Evolutionary conservation across 2,113 vertebrate genomes (phyloP).

Genomic region (Prolemur simus): DNA sequence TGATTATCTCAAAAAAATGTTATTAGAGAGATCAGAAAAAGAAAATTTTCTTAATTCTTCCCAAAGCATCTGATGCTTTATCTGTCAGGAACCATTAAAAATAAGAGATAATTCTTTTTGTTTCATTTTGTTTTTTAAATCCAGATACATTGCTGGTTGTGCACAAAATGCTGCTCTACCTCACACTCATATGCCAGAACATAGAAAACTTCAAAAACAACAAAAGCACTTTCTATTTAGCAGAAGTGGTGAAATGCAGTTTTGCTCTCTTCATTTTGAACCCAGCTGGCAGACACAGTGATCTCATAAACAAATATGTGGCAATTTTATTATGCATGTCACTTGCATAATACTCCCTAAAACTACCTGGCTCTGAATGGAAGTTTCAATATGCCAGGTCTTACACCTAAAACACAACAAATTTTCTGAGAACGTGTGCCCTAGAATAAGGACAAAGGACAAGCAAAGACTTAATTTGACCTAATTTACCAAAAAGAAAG

Average conservation of each 20-base stretch:
- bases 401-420: not conserved
- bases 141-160: not conserved
- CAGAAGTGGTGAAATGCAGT: not conserved
- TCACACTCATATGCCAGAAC: not conserved
- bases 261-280: not conserved
- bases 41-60: not conserved
- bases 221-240: conserved; percentile 38
- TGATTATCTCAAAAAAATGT: not conserved
- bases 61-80: not conserved
- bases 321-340: not conserved
- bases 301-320: conserved; percentile 49
- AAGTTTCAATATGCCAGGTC: not conserved
- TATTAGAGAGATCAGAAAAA: not conserved
- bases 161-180: not conserved
- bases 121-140: not conserved
- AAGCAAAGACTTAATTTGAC: not conserved
- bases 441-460: not conserved
- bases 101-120: not conserved
- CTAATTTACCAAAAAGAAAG: not conserved
- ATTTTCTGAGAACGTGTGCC: not conserved
- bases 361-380: not conserved
- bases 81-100: not conserved
- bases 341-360: not conserved
- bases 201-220: not conserved
- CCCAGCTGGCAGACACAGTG: not conserved